A percentile compares a stretch with the other conserved stretches of the same genome.
phyloP scores from a whole-genome alignment of 2,888 invertebrate genomes.

The Cacoxenus indagator region DNA sequence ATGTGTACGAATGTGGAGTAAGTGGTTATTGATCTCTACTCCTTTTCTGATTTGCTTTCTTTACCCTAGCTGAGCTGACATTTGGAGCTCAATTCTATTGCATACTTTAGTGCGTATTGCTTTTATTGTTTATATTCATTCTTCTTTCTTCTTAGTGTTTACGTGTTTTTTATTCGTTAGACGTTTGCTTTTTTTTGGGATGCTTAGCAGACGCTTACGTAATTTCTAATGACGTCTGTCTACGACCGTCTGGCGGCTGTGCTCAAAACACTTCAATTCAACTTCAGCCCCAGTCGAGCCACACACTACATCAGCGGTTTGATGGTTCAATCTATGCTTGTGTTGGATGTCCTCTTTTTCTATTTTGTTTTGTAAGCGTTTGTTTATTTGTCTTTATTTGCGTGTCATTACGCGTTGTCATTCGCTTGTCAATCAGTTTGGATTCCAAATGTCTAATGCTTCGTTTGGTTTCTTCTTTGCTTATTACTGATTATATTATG shows the following conservation, averaged over 20 bases:
- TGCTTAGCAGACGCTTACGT: slow-evolving; percentile 3
- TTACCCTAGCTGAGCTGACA: not conserved
- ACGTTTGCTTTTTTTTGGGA: not conserved
- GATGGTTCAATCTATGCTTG: not conserved
- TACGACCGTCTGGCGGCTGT: not conserved
- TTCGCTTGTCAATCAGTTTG: slow-evolving; percentile 30
- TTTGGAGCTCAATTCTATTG: not conserved
- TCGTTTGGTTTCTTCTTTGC: not conserved
- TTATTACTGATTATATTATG: not conserved
- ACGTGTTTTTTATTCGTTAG: not conserved
- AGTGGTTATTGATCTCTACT: slow-evolving; percentile 6
- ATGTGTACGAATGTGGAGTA: not conserved
- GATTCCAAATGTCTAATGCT: slow-evolving; percentile 23
- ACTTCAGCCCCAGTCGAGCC: not conserved
- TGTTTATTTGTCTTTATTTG: not conserved
- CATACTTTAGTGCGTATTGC: slow-evolving; percentile 4
- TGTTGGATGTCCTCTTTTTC: not conserved
- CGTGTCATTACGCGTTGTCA: slow-evolving; percentile 11
- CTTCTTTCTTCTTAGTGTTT: not conserved
- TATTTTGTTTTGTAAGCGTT: not conserved
- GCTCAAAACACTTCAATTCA: not conserved
- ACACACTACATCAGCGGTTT: slow-evolving; percentile 1
- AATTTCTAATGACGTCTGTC: slow-evolving; percentile 13
- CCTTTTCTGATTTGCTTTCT: not conserved
- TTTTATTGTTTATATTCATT: not conserved